phyloP scores from a whole-genome alignment of 1,140 invertebrate genomes.

The Diachasma alloeum region DNA sequence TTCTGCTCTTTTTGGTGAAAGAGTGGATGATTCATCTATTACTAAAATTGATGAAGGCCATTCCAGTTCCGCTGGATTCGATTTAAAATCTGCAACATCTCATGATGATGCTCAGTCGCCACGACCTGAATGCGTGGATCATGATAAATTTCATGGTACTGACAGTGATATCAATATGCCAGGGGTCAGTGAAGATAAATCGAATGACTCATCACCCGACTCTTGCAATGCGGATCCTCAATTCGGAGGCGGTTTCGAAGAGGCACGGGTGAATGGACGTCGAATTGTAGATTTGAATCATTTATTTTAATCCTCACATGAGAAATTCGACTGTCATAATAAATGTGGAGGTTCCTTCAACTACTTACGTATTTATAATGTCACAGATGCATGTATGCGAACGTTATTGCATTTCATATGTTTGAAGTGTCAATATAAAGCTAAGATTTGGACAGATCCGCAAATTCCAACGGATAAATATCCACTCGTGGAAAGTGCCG shows the following conservation, averaged over 20 bases:
- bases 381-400: background rate
- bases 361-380: background rate
- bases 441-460: background rate
- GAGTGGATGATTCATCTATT: too few relatives aligned
- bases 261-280: background rate
- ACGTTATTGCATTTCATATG: background rate
- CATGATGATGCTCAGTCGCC: too few relatives aligned
- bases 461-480: background rate
- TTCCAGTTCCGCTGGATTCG: too few relatives aligned
- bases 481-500: background rate
- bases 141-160: too few relatives aligned
- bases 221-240: background rate
- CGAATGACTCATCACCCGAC: too few relatives aligned
- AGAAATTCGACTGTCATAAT: too few relatives aligned
- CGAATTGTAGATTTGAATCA: background rate
- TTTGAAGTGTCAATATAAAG: background rate
- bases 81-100: too few relatives aligned
- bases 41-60: too few relatives aligned
- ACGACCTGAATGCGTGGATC: too few relatives aligned
- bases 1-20: too few relatives aligned
- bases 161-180: too few relatives aligned
- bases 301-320: background rate
- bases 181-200: too few relatives aligned
- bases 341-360: background rate
- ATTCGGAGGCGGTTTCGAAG: background rate